Base-by-base conservation (phyloP, 2,113 vertebrate species). In the Camelus dromedarius region DNA sequence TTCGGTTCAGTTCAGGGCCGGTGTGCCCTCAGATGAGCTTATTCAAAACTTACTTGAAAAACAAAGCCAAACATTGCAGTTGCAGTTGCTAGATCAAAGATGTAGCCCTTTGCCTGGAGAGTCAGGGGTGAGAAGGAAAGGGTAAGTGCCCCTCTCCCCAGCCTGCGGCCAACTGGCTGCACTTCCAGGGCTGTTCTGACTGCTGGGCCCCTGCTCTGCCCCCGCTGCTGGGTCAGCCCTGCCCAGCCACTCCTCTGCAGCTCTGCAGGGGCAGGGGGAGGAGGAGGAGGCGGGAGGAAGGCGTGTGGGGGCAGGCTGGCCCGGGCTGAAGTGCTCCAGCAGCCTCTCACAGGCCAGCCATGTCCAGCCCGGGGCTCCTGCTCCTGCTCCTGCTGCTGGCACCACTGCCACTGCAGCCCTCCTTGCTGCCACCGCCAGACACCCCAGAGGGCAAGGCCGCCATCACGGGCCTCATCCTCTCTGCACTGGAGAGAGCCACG, bases 401-500 rank as follows among this genome's bases (percentile, higher is more conserved):
- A 3, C 20, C 38, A 0, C 18, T 7, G 1, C 72, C 86, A 0
- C 64, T 80, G 18, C 28, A n/a, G 72, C 3, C 84, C 14, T 60
- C 91, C 24, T 56, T 9, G 0, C 64, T 96, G 58, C 52, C 91
- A 16, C 54, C 20, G 0, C 87, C n/a, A 0, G 79, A 88, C 38
- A 38, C 67, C 8, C 60, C 83, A 11, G 86, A 67, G 19, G 95
- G 83, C 16, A 91, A 96, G 52, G 58, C 48, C 24, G n/a, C 91
- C 38, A 32, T 98, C 70, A 98, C 98, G 22, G 97, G 98, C 86
- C 97, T 98, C 83, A 93, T 99, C 96, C 97, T 99, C 67, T 76
- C 97, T 24, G 98, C 98, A 0, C 95, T 99, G 60, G 98, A 98
- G 38, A 97, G 97, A 42, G 99, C 98, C 81, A 98, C 98, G 10